Conservation (phyloP, 1,140 invertebrate genomes). For the Nixonia krombeini region DNA sequence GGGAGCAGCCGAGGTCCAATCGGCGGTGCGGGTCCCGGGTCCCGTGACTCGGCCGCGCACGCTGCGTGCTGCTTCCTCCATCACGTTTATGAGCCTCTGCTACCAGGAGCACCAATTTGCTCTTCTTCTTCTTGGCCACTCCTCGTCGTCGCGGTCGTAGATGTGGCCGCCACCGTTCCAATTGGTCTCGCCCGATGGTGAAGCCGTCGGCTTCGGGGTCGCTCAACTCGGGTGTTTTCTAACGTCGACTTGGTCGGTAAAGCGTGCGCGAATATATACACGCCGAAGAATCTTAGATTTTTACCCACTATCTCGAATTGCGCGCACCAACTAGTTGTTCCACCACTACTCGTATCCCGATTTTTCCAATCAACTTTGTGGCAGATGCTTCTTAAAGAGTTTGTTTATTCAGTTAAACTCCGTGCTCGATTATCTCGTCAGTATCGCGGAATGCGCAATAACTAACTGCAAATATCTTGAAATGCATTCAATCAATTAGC, state of each 20-base stretch:
- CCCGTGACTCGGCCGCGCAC: slow-evolving; percentile 45
- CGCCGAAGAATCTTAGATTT: no score
- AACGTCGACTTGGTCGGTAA: slow-evolving; percentile 24
- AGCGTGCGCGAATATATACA: slow-evolving; percentile 8
- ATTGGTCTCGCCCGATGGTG: slow-evolving; percentile 29
- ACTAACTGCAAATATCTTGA: no score
- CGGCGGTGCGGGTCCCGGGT: slow-evolving; percentile 36
- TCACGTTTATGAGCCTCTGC: slow-evolving; percentile 58
- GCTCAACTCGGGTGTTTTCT: slow-evolving; percentile 34
- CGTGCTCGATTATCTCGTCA: no score
- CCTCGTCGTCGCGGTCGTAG: slow-evolving; percentile 51
- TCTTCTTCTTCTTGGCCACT: slow-evolving; percentile 72
- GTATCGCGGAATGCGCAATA: no score
- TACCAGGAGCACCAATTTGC: slow-evolving; percentile 71
- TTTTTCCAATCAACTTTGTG: no score
- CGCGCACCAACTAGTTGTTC: no score
- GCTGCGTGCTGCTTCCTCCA: slow-evolving; percentile 56
- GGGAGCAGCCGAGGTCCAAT: slow-evolving; percentile 49
- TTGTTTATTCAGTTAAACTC: no score
- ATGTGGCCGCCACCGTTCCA: slow-evolving; percentile 34
- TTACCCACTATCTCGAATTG: background rate
- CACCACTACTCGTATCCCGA: no score
- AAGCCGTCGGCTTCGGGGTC: slow-evolving; percentile 23
- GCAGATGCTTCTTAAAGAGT: no score
- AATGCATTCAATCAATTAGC: no score